Evolutionary conservation across 1,140 invertebrate species (phyloP).

Genomic region (Orussus abietinus): DNA sequence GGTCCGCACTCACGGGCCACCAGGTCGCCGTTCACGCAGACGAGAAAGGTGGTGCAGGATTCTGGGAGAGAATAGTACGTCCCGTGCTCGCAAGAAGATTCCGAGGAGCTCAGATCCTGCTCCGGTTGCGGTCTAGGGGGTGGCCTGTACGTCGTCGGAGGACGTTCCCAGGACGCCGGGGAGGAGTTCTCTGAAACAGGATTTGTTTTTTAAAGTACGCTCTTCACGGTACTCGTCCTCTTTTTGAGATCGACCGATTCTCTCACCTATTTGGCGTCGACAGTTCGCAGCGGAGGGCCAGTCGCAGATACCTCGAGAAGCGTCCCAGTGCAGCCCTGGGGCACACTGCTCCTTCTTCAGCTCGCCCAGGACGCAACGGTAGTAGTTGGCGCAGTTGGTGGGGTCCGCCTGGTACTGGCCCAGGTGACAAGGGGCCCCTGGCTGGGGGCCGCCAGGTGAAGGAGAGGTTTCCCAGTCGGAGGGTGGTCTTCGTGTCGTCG

Average conservation of each 20-base stretch:
- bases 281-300: slow-evolving; percentile 75
- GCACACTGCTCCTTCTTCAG: slow-evolving; percentile 68
- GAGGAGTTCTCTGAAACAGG: background rate
- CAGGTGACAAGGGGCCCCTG: slow-evolving; percentile 53
- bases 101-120: no score
- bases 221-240: background rate
- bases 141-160: no score
- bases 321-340: slow-evolving; percentile 78
- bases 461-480: background rate
- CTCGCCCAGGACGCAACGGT: slow-evolving; percentile 68
- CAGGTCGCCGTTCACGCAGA: slow-evolving; percentile 66
- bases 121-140: no score
- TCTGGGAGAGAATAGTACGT: slow-evolving; percentile 51
- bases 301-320: slow-evolving; percentile 64
- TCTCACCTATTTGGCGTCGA: slow-evolving; percentile 40
- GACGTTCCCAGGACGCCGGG: no score
- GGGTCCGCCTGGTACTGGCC: slow-evolving; percentile 66
- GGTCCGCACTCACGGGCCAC: slow-evolving; percentile 65
- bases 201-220: background rate
- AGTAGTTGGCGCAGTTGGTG: slow-evolving; percentile 70
- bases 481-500: slow-evolving; percentile 10
- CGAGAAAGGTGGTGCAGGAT: slow-evolving; percentile 64
- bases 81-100: slow-evolving; percentile 53
- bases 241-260: background rate
- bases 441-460: no score